Evolutionary conservation across 2,888 invertebrate genomes (phyloP), one percentile per base, ranked within the genome.

Genomic region (Drosophila dives): DNA sequence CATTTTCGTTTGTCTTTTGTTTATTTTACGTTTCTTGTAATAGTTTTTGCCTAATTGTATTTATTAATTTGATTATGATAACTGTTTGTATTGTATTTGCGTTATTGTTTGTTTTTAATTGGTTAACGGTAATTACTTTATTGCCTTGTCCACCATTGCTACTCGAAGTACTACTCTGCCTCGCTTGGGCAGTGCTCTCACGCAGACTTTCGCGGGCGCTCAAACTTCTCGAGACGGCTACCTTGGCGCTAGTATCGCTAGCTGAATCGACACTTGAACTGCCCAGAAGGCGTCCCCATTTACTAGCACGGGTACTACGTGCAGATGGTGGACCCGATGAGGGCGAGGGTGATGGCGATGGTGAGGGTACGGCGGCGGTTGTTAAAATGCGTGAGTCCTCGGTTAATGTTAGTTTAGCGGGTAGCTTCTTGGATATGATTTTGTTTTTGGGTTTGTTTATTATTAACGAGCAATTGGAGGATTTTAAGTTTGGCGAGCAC

Each of bases 261-360:
- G 94, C 95, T 73, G 96, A 96, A 93, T 96, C 97, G 87, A 96
- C 93, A 93, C 96, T 96, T 81, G 96, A 96, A 90, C 95, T 96
- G 90, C 97, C 96, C 92, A 97, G 94, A 89, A 97, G 94, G 75
- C 97, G 95, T 64, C 97, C 97, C 97, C 97, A 97, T 94, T 97
- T 97, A 93, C 96, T 95, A 87, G 93, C 92, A 93, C 93, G 91
- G 83, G 92, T 94, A 81, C 94, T 92, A 87, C 94, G 93, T 69
- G 94, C 94, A 86, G 94, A 94, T 81, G 93, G 93, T 83, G 94
- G 94, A 89, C 94, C 93, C 77, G 92, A 93, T 83, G 94, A 93
- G 81, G 92, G 93, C 85, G 92, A 93, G 80, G 92, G 93, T 87
- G 92, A 93, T 85, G 93, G 93, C 79, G 92, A 92, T 86, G 92